Evolutionary conservation across 1,140 invertebrate genomes (phyloP), one percentile per base, ranked within the genome.

Genomic region (Drosophila ironensis): DNA sequence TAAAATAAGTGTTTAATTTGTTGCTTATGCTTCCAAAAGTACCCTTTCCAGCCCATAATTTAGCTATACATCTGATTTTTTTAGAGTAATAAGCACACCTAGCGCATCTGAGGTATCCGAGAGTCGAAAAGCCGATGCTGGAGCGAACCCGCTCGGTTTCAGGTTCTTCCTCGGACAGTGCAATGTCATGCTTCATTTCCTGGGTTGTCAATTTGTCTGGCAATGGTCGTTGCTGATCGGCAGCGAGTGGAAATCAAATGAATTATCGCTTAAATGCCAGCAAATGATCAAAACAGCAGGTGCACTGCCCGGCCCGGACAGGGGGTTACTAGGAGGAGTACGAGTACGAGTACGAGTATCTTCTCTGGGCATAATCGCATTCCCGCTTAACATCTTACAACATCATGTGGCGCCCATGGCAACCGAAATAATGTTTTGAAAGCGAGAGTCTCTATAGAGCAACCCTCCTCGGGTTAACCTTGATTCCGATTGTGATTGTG

Each of bases 161-260:
- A 25, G 64, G 45, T 33, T 57, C 56, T 68, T 59, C 50, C 20
- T 72, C 68, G 72, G 76, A 84, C 78, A 82, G 66, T 82, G 78
- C 77, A 82, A 84, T 82, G 77, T 82, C 77, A 82, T 82, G 77
- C 77, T 82, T 82, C 78, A 82, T 82, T 82, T 82, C 77, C 77
- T 82, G 78, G 81, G 73, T 82, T 82, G 77, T 82, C 77, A 82
- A 82, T 82, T 82, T 84, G 78, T 77, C 74, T 50, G 64, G 37
- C 60, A 27, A 45, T 54, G 61, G 25, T 45, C 35, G 25, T 35
- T 41, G 40, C 47, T 24, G 37, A 63, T 63, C 56, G 40, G 33
- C 41, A 47, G 41, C 51, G 56, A 60, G 41, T 59, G 42, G 24
- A 60, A 63, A 60, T 47, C 56, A 63, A 48, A 63, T 63, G 56